Evolutionary conservation across 2,797 vertebrate species (phyloP).

Genomic region (Diglossa cyanea): DNA sequence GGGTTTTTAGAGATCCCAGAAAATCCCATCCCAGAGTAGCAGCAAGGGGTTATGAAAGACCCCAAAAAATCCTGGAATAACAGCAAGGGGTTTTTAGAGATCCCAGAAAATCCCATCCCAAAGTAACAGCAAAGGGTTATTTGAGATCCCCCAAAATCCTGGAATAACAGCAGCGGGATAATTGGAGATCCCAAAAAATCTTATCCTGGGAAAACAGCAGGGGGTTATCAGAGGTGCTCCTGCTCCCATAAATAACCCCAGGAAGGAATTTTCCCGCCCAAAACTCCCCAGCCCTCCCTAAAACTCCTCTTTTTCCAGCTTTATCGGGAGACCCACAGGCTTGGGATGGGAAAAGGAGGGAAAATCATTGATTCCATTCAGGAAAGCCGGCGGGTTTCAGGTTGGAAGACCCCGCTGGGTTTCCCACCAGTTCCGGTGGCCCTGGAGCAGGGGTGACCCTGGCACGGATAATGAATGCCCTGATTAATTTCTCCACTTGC

Average conservation of each 20-base stretch:
- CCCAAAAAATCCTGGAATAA: not conserved
- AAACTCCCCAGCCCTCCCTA: not conserved
- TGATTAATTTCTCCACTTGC: not conserved
- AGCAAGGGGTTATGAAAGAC: not conserved
- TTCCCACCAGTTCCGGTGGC: not conserved
- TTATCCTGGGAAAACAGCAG: accelerated
- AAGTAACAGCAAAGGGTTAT: not conserved
- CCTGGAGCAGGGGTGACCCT: not conserved
- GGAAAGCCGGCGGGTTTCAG: accelerated
- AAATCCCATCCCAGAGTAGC: not conserved
- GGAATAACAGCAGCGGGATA: accelerated
- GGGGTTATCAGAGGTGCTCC: not conserved
- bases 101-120: too few species aligned
- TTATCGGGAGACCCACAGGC: accelerated
- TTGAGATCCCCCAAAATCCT: not conserved
- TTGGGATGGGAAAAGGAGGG: not conserved
- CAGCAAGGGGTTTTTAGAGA: accelerated
- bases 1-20: not conserved
- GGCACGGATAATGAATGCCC: not conserved
- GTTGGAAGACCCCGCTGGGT: accelerated
- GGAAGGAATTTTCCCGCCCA: not conserved
- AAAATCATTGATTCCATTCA: accelerated
- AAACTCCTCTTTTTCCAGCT: not conserved
- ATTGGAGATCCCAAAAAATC: not conserved
- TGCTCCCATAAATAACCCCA: accelerated